Base-by-base conservation (phyloP, 1,140 invertebrate species). In the Condylostylus longicornis region DNA sequence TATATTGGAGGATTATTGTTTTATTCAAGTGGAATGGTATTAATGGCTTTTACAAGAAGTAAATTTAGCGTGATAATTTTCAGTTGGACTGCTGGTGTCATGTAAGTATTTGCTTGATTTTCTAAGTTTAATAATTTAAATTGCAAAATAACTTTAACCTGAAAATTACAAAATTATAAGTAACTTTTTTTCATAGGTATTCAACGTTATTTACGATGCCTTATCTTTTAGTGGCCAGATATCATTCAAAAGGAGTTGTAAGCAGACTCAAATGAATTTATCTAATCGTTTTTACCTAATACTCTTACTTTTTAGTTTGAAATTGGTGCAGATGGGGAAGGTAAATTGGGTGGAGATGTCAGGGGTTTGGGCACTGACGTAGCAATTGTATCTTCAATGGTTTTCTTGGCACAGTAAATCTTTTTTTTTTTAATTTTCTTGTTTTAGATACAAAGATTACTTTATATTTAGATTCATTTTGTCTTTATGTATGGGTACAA, bases 161-260 rank as follows among this genome's bases (percentile, higher is more conserved):
- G n/a, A n/a, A n/a, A n/a, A n/a, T n/a, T n/a, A n/a, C n/a, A n/a
- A n/a, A n/a, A n/a, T n/a, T n/a, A n/a, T n/a, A n/a, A n/a, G n/a
- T n/a, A n/a, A n/a, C n/a, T n/a, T n/a, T n/a, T n/a, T n/a, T n/a
- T n/a, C n/a, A n/a, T n/a, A n/a, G n/a, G n/a, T 97, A 96, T 60
- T 90, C 90, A 1, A 96, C 91, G 1, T 66, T 97, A 9, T 96
- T 97, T 58, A 97, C 90, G 2, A 91, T 96, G 86, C 91, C 91
- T 2, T 96, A 94, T 55, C 62, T 96, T 10, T 65, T 96, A 14
- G 74, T 96, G 8, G 89, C 91, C 2, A 82, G 91, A 54, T 96
- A 95, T 56, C 91, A 96, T 54, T 75, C 83, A 9, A 75, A 74
- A 22, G 77, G 82, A 44, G 77, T 74, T 65, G 90, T 94, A 69